Percentiles rank a stretch among this genome's conserved stretches.
phyloP scores from a whole-genome alignment of 2,888 invertebrate species.

The Horisme vitalbata region DNA sequence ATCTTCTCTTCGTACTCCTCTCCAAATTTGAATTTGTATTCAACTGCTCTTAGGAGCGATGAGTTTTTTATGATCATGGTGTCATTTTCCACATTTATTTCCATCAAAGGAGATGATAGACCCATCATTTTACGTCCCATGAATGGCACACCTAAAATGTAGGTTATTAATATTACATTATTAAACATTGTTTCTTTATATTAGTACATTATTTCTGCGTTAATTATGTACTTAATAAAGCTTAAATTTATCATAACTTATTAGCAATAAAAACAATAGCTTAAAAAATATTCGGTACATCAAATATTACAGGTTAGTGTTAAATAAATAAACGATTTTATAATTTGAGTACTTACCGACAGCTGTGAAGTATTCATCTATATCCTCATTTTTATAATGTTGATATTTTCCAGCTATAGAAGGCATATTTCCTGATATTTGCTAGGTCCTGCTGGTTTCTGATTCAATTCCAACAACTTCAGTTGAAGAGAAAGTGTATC shows the following conservation, averaged over 20 bases:
- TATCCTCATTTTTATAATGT: conserved; percentile 85
- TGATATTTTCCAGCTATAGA: conserved; percentile 84
- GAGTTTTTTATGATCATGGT: conserved; percentile 82
- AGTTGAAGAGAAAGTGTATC: not conserved
- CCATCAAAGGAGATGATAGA: conserved; percentile 83
- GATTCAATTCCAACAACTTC: not conserved
- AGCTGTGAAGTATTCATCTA: conserved; percentile 85
- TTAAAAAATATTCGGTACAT: no score
- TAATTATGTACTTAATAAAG: no score
- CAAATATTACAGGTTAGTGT: no score
- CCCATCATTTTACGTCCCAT: conserved; percentile 86
- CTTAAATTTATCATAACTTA: no score
- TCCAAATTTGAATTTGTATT: conserved; percentile 80
- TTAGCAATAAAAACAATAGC: no score
- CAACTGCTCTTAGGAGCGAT: conserved; percentile 80
- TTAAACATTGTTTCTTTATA: no score
- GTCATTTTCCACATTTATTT: conserved; percentile 79
- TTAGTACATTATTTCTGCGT: no score
- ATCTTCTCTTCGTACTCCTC: conserved; percentile 86
- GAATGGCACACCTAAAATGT: conserved; percentile 83
- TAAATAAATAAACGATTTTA: no score
- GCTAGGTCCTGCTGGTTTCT: not conserved
- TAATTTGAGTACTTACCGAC: conserved; percentile 72
- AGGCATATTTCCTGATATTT: conserved; percentile 65
- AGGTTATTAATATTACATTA: not conserved